A percentile compares a stretch with the other conserved stretches of the same genome.
Evolutionary conservation across 1,140 invertebrate genomes (phyloP).

Genomic region (Leptinotarsa texana): DNA sequence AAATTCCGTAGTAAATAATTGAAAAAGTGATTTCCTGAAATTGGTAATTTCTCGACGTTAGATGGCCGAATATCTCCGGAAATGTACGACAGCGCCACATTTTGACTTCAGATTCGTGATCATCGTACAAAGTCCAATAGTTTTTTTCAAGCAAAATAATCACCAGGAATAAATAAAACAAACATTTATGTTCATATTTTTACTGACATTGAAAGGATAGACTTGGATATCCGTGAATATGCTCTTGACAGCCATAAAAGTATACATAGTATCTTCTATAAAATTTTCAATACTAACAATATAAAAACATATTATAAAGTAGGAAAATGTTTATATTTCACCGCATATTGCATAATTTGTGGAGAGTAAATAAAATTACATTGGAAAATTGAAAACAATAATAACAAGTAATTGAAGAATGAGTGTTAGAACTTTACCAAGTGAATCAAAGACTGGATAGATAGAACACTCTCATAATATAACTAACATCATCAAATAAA

Average conservation of each 20-base stretch:
- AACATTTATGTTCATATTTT: not conserved
- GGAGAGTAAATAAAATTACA: not conserved
- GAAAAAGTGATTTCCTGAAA: too few relatives aligned
- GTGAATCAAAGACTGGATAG: not conserved
- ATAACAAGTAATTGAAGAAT: constrained; percentile 1
- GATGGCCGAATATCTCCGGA: too few relatives aligned
- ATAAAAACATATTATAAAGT: constrained; percentile 4
- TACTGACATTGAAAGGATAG: constrained; percentile 2
- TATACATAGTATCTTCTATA: constrained; percentile 8
- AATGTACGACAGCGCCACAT: too few relatives aligned
- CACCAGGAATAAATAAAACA: too few relatives aligned
- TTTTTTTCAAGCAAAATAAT: too few relatives aligned
- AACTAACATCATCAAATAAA: not conserved
- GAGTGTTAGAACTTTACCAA: not conserved
- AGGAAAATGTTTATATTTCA: not conserved
- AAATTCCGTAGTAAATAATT: too few relatives aligned
- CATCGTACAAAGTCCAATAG: too few relatives aligned
- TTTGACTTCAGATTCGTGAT: too few relatives aligned
- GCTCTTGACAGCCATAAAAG: not conserved
- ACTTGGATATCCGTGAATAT: constrained; percentile 8
- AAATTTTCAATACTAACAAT: constrained; percentile 9
- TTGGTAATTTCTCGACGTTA: too few relatives aligned
- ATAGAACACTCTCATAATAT: not conserved
- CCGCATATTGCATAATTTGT: not conserved
- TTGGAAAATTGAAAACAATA: not conserved